A percentile compares a stretch with the other conserved stretches of the same genome.
Conservation (phyloP, 2,797 vertebrate species). For the Tokudaia tokunoshimensis region DNA sequence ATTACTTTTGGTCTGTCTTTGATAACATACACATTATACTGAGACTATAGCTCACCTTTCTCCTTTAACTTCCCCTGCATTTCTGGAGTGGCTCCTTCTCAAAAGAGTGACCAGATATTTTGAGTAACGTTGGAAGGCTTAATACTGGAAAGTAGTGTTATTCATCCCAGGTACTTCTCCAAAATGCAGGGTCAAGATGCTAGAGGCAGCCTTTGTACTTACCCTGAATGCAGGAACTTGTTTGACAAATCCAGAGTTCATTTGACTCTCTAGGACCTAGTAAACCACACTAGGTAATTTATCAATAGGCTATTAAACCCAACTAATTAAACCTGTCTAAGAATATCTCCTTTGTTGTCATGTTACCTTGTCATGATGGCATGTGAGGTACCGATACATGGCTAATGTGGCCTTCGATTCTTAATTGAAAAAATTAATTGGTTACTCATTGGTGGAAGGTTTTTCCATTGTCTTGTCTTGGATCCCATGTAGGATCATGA, state of each 20-base stretch:
- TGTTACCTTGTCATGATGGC: background rate
- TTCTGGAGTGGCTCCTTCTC: conserved; percentile 75
- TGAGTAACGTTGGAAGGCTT: conserved; percentile 80
- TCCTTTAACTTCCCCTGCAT: conserved; percentile 81
- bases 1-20: background rate
- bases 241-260: conserved; percentile 1
- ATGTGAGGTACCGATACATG: background rate
- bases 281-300: conserved; percentile 52
- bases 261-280: background rate
- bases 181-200: conserved; percentile 74
- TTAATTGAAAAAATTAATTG: conserved; percentile 40
- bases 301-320: conserved; percentile 18
- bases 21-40: background rate
- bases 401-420: background rate
- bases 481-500: background rate
- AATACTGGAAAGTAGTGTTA: conserved; percentile 74
- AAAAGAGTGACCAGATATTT: conserved; percentile 85
- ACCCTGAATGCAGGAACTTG: conserved; percentile 46
- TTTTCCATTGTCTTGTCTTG: background rate
- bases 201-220: conserved; percentile 63
- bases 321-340: background rate
- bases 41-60: conserved; percentile 51
- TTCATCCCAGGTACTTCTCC: conserved; percentile 78
- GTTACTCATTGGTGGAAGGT: background rate
- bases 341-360: background rate